Evolutionary conservation across 2,888 invertebrate genomes (phyloP).

Genomic region (Mythimna loreyi): DNA sequence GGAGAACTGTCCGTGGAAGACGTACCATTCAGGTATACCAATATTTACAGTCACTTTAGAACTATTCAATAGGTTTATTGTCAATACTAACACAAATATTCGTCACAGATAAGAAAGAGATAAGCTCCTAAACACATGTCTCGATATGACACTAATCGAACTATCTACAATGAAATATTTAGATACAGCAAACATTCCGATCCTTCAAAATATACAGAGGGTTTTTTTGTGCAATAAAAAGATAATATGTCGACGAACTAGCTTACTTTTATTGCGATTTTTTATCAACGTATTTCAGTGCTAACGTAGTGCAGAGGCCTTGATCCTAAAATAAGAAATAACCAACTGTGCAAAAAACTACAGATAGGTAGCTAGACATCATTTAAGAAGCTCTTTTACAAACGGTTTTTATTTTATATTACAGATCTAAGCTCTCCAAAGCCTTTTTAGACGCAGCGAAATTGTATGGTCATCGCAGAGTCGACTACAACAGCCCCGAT

Average conservation of each 20-base stretch:
- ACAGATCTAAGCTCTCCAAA: slow-evolving; percentile 90
- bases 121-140: slow-evolving; percentile 18
- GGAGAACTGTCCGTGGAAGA: slow-evolving; percentile 92
- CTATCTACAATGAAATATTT: slow-evolving; percentile 17
- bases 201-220: not conserved
- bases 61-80: slow-evolving; percentile 12
- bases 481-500: slow-evolving; percentile 93
- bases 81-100: slow-evolving; percentile 12
- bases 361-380: not conserved
- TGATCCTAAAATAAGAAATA: slow-evolving; percentile 29
- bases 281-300: slow-evolving; percentile 14
- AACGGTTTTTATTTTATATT: slow-evolving; percentile 50
- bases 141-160: slow-evolving; percentile 5
- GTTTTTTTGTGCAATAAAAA: not conserved
- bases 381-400: slow-evolving; percentile 6
- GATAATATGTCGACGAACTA: not conserved
- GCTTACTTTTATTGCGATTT: not conserved
- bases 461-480: slow-evolving; percentile 91
- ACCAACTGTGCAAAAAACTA: not conserved
- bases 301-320: not conserved
- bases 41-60: not conserved
- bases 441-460: slow-evolving; percentile 92
- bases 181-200: not conserved
- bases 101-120: slow-evolving; percentile 24
- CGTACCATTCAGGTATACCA: slow-evolving; percentile 88